phyloP scores from a whole-genome alignment of 2,888 invertebrate species.

The Heteromyza rotundicornis region DNA sequence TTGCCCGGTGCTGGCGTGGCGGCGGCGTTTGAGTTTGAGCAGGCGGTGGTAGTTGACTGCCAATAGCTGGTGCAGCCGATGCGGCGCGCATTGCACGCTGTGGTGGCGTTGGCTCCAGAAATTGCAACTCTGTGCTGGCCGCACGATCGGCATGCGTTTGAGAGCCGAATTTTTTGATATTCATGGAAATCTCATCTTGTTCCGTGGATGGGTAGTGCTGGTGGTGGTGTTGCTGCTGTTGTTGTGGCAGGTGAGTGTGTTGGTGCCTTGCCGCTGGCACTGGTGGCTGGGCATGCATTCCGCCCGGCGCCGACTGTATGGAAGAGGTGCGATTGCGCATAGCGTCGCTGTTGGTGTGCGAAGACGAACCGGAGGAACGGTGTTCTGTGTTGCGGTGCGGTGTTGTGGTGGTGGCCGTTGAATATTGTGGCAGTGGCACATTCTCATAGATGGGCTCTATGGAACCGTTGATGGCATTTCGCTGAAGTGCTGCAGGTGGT shows the following conservation, averaged over 20 bases:
- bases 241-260: conserved; percentile 19
- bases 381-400: conserved; percentile 38
- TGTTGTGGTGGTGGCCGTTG: conserved; percentile 28
- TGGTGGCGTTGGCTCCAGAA: conserved; percentile 49
- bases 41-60: conserved; percentile 28
- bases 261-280: conserved; percentile 40
- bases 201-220: conserved; percentile 22
- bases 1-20: conserved; percentile 50
- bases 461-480: conserved; percentile 63
- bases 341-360: conserved; percentile 40
- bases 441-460: conserved; percentile 85
- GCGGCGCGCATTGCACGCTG: conserved; percentile 46
- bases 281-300: conserved; percentile 55
- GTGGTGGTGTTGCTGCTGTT: conserved; percentile 33
- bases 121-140: conserved; percentile 48
- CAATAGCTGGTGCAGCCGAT: conserved; percentile 52
- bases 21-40: conserved; percentile 35
- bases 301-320: conserved; percentile 75
- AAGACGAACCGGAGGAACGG: conserved; percentile 35
- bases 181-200: conserved; percentile 37
- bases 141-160: conserved; percentile 47
- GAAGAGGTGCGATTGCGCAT: conserved; percentile 68
- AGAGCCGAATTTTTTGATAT: conserved; percentile 44
- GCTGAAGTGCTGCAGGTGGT: conserved; percentile 52
- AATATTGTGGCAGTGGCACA: conserved; percentile 69